Percentiles rank a stretch among this genome's conserved stretches.
These are phyloP conservation scores for Drosophila macrospina DNA, from an alignment of 2,888 invertebrate species.

Conservation along the genomic window DNA sequence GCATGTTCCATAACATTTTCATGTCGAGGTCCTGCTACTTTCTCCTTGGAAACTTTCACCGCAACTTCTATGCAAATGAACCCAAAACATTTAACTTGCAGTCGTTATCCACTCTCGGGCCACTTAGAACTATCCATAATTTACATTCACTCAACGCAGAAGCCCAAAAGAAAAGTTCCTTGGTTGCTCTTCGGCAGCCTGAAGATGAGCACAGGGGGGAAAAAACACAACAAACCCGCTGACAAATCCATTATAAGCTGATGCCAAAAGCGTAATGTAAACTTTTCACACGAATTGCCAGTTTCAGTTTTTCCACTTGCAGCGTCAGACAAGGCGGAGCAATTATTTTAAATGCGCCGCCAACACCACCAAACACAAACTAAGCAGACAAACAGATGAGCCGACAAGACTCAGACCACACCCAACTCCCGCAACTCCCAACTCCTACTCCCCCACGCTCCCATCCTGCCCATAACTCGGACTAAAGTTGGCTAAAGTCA, in stretches of 20 bases:
- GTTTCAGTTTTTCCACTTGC: constrained; percentile 46
- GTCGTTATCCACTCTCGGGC: constrained; percentile 34
- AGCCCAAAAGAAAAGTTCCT: constrained; percentile 38
- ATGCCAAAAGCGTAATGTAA: constrained; percentile 75
- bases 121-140: constrained; percentile 66
- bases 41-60: constrained; percentile 38
- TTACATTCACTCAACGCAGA: constrained; percentile 62
- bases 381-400: constrained; percentile 44
- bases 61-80: constrained; percentile 46
- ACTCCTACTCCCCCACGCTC: neutral
- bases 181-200: constrained; percentile 25
- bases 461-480: constrained; percentile 29
- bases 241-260: constrained; percentile 79
- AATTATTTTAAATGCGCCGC: constrained; percentile 78
- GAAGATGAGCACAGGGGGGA: constrained; percentile 8
- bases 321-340: constrained; percentile 56
- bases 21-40: constrained; percentile 23
- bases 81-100: constrained; percentile 44
- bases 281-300: constrained; percentile 77
- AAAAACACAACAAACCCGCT: constrained; percentile 61
- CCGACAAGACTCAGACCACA: constrained; percentile 3
- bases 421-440: neutral
- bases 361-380: constrained; percentile 68
- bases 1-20: constrained; percentile 1
- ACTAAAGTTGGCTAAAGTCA: constrained; percentile 31